Base-by-base conservation (phyloP, 2,888 invertebrate genomes). In the Drosophila mettleri region DNA sequence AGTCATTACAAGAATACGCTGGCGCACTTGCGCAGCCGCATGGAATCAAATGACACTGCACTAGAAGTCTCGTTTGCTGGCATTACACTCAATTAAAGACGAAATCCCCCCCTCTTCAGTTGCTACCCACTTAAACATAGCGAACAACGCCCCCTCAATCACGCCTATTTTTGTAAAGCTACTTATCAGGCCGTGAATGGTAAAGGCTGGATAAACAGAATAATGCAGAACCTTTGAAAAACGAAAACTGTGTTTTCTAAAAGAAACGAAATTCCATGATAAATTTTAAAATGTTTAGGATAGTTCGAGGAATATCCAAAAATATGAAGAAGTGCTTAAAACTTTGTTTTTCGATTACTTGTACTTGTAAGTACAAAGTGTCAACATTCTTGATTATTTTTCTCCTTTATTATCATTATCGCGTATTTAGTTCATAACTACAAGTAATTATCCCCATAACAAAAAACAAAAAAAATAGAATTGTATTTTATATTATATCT, bases 1-100 rank as follows among this genome's bases (percentile, higher is more conserved):
- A 97, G 97, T 90, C 99, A 99, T 92, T 98, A 99, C 92, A 96
- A 96, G 85, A 98, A 98, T 90, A 98, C 97, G 0, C 92, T 97
- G 88, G 96, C 96, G 74, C 97, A 97, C 89, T 93, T 98, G 80
- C 94, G 94, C 90, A 95, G 95, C 86, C 93, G 95, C 82, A 90
- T 92, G 81, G 92, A 92, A 69, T 91, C 92, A 33, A 92, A 88
- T 62, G 92, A 92, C 60, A 78, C 91, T 10, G 80, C 88, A 1
- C 72, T 92, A 53, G 92, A 92, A 68, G 90, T 92, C 4, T 92
- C 92, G 34, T 92, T 92, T 79, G 92, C 92, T 49, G 92, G 93
- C 61, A 92, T 92, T 57, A 90, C 92, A 57, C 90, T 92, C 69
- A 91, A 91, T 79, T 92, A 92, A 87, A 78, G 51, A 60, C 67